Conservation (phyloP, 2,113 vertebrate genomes). For the Octodon degus region DNA sequence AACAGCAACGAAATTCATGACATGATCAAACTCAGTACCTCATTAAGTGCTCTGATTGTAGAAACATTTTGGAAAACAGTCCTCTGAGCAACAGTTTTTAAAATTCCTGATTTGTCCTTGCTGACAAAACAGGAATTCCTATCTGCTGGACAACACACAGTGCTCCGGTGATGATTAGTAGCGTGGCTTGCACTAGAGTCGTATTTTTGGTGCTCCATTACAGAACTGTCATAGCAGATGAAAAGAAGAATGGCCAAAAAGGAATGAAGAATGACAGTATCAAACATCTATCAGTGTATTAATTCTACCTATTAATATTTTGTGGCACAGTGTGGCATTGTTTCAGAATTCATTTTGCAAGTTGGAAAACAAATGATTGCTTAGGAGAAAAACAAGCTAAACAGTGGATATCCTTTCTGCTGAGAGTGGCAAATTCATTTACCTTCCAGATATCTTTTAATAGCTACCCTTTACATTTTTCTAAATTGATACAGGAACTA, state of each 20-base stretch:
- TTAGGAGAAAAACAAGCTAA: slow-evolving; percentile 38
- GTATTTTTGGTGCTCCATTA: slow-evolving; percentile 84
- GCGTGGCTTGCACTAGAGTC: slow-evolving; percentile 83
- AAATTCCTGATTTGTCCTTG: not conserved
- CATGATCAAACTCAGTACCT: slow-evolving; percentile 82
- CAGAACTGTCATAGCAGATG: slow-evolving; percentile 62
- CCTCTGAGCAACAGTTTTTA: slow-evolving; percentile 77
- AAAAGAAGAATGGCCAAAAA: slow-evolving; percentile 70
- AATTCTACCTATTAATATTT: slow-evolving; percentile 81
- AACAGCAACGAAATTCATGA: slow-evolving; percentile 64
- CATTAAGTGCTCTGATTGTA: slow-evolving; percentile 85
- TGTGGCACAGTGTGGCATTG: slow-evolving; percentile 54
- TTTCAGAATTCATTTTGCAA: slow-evolving; percentile 75
- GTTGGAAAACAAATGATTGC: slow-evolving; percentile 59
- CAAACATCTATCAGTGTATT: slow-evolving; percentile 71
- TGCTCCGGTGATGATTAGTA: slow-evolving; percentile 81
- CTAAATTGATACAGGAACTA: slow-evolving; percentile 69
- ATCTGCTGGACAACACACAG: slow-evolving; percentile 79
- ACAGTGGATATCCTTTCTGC: slow-evolving; percentile 53
- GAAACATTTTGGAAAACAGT: slow-evolving; percentile 86
- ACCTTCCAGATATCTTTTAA: slow-evolving; percentile 74
- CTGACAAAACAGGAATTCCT: slow-evolving; percentile 77
- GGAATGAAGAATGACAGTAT: slow-evolving; percentile 75
- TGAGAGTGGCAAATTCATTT: slow-evolving; percentile 69
- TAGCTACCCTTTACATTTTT: slow-evolving; percentile 78